Percentiles rank a stretch among this genome's conserved stretches.
These are phyloP conservation scores for Heliconius eleuchia DNA, from an alignment of 1,140 invertebrate species.

Conservation along the genomic window DNA sequence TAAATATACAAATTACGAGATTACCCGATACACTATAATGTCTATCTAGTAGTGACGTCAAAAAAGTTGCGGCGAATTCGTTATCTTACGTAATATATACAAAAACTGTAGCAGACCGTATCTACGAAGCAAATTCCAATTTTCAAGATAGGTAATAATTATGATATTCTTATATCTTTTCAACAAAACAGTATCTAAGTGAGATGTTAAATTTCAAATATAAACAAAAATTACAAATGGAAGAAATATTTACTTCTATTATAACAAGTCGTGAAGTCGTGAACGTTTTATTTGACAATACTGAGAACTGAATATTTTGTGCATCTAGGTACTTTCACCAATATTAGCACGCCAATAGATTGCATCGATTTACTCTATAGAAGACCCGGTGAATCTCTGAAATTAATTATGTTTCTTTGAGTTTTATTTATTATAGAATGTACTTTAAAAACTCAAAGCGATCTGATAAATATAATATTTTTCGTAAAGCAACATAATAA, in stretches of 20 bases:
- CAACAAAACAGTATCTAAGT: not conserved
- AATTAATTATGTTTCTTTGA: not conserved
- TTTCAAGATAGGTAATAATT: not conserved
- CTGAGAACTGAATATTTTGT: slow-evolving; percentile 55
- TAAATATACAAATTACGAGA: not conserved
- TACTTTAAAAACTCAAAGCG: not conserved
- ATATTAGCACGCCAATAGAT: slow-evolving; percentile 66
- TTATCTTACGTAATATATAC: not conserved
- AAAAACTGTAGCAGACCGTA: not conserved
- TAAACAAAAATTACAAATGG: not conserved
- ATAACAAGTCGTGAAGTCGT: slow-evolving; percentile 22
- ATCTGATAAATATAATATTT: slow-evolving; percentile 2
- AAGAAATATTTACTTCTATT: slow-evolving; percentile 12
- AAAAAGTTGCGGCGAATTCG: not conserved
- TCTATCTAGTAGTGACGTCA: not conserved
- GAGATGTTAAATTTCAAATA: not conserved
- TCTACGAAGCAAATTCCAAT: not conserved
- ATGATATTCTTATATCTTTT: not conserved
- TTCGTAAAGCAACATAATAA: not conserved
- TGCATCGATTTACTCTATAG: slow-evolving; percentile 36
- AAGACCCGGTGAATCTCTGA: not conserved
- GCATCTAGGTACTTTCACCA: slow-evolving; percentile 67
- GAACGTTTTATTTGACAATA: slow-evolving; percentile 40
- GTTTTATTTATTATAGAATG: not conserved
- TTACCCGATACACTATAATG: not conserved